These are phyloP conservation scores for Theodoxus fluviatilis DNA, from an alignment of 2,888 invertebrate species.

Conservation along the genomic window DNA sequence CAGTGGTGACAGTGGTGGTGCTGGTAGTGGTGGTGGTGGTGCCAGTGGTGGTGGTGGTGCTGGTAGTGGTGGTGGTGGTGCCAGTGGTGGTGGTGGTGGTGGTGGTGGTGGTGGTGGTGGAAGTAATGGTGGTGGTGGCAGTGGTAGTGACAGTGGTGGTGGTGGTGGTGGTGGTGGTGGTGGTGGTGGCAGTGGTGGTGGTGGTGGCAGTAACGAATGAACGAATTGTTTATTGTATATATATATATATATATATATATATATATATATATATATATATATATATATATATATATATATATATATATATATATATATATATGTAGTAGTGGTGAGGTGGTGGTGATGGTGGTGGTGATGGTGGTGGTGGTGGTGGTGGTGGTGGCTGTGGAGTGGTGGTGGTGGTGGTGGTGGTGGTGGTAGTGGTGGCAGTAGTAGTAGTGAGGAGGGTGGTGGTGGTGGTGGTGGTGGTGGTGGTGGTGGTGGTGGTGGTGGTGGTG, in stretches of 20 bases:
- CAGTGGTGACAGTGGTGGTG: constrained; percentile 1
- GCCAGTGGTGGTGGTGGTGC: not conserved
- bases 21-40: constrained; percentile 5
- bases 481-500: constrained; percentile 14
- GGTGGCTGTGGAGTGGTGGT: constrained; percentile 3
- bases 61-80: constrained; percentile 3
- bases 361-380: constrained; percentile 5
- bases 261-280: too few relatives aligned
- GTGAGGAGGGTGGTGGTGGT: not conserved
- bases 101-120: not conserved
- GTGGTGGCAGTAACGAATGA: constrained; percentile 11
- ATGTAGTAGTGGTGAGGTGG: constrained; percentile 13
- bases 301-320: too few relatives aligned
- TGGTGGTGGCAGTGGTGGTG: constrained; percentile 15
- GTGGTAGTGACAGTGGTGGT: constrained; percentile 7
- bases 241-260: too few relatives aligned
- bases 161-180: constrained; percentile 11
- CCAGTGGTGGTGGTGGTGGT: not conserved
- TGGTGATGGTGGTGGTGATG: not conserved
- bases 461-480: constrained; percentile 6
- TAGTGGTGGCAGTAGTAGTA: constrained; percentile 12
- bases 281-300: too few relatives aligned
- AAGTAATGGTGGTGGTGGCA: not conserved
- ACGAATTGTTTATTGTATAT: too few relatives aligned
- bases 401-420: constrained; percentile 1